Evolutionary conservation across 1,140 invertebrate genomes (phyloP), one percentile per base, ranked within the genome.

Genomic region (Brachionus angularis): DNA sequence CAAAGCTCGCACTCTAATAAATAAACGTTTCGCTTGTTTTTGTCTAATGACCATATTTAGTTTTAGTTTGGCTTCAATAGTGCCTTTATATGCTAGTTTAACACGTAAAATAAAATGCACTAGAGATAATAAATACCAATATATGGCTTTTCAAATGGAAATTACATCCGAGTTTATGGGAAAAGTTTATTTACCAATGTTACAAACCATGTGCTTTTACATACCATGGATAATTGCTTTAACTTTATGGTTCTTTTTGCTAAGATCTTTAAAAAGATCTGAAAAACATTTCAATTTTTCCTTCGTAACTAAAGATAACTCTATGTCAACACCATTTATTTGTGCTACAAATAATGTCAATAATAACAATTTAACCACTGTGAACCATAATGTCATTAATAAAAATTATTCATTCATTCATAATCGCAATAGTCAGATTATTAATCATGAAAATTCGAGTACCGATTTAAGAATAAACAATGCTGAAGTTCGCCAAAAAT

Each of bases 81-180:
- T 67, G 42, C 62, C 62, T 21, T 31, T 67, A 18, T 67, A 67
- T 31, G 62, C 62, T 10, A 67, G 44, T 67, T n/a, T 67, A 46
- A 67, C 47, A 31, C 42, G 62, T 12, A 67, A 50, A 67, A 34
- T 67, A 33, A 67, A 67, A 14, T 67, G 62, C 16, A 67, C 62
- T 18, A 8, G 25, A 27, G 62, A 67, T 23, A 46, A 12, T 16
- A 33, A 46, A 36, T 10, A 21, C 14, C 21, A 46, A 18, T 67
- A 67, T 44, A 12, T 67, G 5, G 62, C 62, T 8, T 67, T 67
- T 21, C 39, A 67, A 14, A 67, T 67, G 42, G 23, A 52, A 21
- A 47, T 46, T 10, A 47, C 62, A 46, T 67, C 62, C 12, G 42
- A 67, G 47, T 33, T 67, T 7, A 67, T 67, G 62, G 42, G 8